Evolutionary conservation across 2,797 vertebrate genomes (phyloP).

Genomic region (Lithobates pipiens): DNA sequence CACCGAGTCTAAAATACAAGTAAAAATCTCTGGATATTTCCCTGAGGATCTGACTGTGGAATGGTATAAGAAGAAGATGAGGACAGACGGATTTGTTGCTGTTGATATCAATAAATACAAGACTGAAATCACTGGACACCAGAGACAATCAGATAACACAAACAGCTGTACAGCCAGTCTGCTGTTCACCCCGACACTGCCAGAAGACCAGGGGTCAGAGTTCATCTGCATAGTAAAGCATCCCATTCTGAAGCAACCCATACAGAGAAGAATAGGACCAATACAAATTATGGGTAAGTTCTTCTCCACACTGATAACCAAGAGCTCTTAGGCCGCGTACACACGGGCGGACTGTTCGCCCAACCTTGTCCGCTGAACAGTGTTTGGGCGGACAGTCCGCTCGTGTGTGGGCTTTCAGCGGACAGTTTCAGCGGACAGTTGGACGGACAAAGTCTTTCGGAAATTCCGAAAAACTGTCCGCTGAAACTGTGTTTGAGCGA

Average conservation of each 20-base stretch:
- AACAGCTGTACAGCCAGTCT: conserved; percentile 6
- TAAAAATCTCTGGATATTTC: not conserved
- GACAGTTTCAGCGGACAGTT: too few species aligned
- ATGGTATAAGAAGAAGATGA: not conserved
- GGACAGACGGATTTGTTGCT: not conserved
- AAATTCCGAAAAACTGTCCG: too few species aligned
- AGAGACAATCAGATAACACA: not conserved
- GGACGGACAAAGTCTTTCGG: too few species aligned
- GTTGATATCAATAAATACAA: not conserved
- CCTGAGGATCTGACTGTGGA: not conserved
- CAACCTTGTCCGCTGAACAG: too few species aligned
- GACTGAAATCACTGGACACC: not conserved
- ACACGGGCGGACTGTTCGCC: too few species aligned
- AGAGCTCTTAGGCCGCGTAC: too few species aligned
- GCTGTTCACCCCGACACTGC: conserved; percentile 5
- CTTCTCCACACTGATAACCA: too few species aligned
- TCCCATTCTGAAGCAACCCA: not conserved
- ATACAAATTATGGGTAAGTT: not conserved
- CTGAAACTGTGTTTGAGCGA: too few species aligned
- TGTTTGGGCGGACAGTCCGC: too few species aligned
- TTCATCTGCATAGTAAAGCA: conserved; percentile 27
- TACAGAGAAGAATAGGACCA: conserved; percentile 21
- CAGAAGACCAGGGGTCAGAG: not conserved
- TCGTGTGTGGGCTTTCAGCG: too few species aligned
- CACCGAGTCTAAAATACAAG: not conserved